Percentiles rank a stretch among this genome's conserved stretches.
Evolutionary conservation across 2,888 invertebrate genomes (phyloP).

Genomic region (Nemotelus nigrinus): DNA sequence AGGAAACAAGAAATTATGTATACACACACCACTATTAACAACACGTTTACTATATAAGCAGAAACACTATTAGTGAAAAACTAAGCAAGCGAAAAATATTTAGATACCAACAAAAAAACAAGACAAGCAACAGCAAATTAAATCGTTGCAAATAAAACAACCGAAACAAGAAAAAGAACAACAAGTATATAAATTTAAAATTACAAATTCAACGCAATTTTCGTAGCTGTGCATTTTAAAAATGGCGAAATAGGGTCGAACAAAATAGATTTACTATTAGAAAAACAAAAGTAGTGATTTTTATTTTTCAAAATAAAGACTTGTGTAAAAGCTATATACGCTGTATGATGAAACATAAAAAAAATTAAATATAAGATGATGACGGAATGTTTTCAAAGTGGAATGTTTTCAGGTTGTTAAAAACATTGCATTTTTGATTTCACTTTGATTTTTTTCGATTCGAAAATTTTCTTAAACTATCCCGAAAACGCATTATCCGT

Average conservation of each 20-base stretch:
- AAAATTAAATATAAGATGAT: neutral
- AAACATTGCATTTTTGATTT: no score
- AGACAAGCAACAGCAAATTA: neutral
- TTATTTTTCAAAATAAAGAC: conserved; percentile 27
- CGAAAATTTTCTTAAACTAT: neutral
- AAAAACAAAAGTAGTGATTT: neutral
- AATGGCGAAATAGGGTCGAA: conserved; percentile 43
- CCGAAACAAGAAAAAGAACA: conserved; percentile 12
- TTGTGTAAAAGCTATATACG: conserved; percentile 15
- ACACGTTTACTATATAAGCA: no score
- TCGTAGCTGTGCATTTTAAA: conserved; percentile 42
- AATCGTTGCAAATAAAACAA: conserved; percentile 3
- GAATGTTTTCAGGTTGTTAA: neutral
- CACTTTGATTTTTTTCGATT: no score
- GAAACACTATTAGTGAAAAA: neutral
- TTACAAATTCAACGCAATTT: conserved; percentile 38
- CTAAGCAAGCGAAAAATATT: neutral
- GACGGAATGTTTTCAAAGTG: conserved; percentile 8
- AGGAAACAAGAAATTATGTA: conserved; percentile 3
- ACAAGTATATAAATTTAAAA: neutral
- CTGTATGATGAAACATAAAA: neutral
- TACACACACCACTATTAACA: no score
- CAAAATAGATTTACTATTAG: conserved; percentile 1
- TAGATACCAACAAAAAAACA: neutral
- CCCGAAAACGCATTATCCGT: neutral